phyloP scores from a whole-genome alignment of 2,797 vertebrate species.

The Heterohyrax brucei region DNA sequence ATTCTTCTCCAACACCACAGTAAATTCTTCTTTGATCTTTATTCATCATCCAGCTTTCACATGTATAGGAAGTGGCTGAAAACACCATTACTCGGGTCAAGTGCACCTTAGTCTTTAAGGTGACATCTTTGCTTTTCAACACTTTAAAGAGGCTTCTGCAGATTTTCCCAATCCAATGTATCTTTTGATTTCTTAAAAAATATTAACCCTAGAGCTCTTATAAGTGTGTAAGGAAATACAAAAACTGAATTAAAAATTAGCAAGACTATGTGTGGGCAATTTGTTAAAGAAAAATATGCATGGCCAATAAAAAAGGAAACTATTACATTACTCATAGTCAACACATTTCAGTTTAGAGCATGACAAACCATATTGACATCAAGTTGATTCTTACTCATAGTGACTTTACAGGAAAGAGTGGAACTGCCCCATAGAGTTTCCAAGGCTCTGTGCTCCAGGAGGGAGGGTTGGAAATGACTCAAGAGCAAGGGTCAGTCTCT shows the following conservation, averaged over 20 bases:
- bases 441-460: background rate
- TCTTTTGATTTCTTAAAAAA: background rate
- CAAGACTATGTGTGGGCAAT: background rate
- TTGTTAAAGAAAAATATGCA: slow-evolving; percentile 61
- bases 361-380: background rate
- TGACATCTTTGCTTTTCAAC: too few relatives aligned
- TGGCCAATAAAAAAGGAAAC: slow-evolving; percentile 34
- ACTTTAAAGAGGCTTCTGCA: too few relatives aligned
- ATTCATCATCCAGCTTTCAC: too few relatives aligned
- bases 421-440: background rate
- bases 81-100: too few relatives aligned
- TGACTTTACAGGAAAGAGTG: background rate
- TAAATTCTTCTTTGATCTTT: too few relatives aligned
- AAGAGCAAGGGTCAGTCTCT: background rate
- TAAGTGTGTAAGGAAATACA: slow-evolving; percentile 27
- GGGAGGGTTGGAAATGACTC: background rate
- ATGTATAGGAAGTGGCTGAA: too few relatives aligned
- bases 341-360: slow-evolving; percentile 15
- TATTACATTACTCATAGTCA: background rate
- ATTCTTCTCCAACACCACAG: too few relatives aligned
- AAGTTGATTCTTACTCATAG: background rate
- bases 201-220: background rate
- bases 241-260: slow-evolving; percentile 44
- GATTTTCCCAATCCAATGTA: too few relatives aligned
- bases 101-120: too few relatives aligned